Evolutionary conservation across 2,797 vertebrate genomes (phyloP).

Genomic region (Mus spretus): DNA sequence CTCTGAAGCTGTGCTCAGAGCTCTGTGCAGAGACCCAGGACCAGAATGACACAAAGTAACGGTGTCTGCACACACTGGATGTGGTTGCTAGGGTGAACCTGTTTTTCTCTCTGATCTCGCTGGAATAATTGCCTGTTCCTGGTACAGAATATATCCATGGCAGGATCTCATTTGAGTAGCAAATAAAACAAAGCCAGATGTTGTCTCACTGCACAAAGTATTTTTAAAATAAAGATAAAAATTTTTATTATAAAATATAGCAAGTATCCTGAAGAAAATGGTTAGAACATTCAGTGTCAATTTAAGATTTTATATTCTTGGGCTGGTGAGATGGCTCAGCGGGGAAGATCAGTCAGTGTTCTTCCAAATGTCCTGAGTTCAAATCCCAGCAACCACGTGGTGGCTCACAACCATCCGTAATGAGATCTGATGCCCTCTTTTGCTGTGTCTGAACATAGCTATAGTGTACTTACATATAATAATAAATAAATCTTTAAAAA

Average conservation of each 20-base stretch:
- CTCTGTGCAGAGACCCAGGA: slow-evolving; percentile 52
- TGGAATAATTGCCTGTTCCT: slow-evolving; percentile 74
- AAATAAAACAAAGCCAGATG: slow-evolving; percentile 78
- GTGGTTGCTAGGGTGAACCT: slow-evolving; percentile 74
- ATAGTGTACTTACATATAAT: no score
- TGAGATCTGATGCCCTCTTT: no score
- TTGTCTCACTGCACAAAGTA: slow-evolving; percentile 67
- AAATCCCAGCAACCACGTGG: no score
- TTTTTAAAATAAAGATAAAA: slow-evolving; percentile 69
- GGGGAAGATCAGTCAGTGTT: no score
- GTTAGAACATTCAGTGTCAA: neutral
- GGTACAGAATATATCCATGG: slow-evolving; percentile 66
- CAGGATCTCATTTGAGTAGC: slow-evolving; percentile 48
- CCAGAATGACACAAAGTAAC: slow-evolving; percentile 64
- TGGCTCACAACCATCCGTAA: no score
- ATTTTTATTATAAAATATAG: slow-evolving; percentile 68
- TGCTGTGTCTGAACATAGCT: no score
- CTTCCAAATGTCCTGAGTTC: no score
- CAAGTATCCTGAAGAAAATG: slow-evolving; percentile 54
- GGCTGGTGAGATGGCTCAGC: no score
- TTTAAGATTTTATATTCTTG: slow-evolving; percentile 55
- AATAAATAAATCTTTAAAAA: neutral
- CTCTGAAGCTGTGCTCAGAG: slow-evolving; percentile 40
- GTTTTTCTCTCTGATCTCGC: slow-evolving; percentile 71
- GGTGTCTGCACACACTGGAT: slow-evolving; percentile 3